These are phyloP conservation scores for Pocillopora verrucosa DNA, from an alignment of 64 coral and sea anemone species.

Conservation along the genomic window DNA sequence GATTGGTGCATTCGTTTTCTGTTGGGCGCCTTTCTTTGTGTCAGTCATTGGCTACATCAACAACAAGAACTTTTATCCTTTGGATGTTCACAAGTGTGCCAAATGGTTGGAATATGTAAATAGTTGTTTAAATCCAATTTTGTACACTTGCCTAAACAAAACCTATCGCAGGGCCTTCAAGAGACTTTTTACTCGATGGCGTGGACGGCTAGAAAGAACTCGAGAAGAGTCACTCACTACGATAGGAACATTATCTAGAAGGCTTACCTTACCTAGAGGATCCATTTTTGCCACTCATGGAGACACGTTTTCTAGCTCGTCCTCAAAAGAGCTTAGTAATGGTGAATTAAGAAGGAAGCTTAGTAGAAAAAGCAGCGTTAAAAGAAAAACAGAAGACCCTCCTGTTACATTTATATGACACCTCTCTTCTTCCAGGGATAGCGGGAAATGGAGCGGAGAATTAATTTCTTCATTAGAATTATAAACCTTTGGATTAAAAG, in stretches of 20 bases:
- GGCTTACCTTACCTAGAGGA: conserved; percentile 23
- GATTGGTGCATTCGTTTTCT: conserved; percentile 81
- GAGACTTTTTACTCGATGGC: conserved; percentile 77
- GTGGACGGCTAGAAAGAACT: conserved; percentile 31
- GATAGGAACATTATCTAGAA: conserved; percentile 18
- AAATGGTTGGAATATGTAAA: conserved; percentile 93
- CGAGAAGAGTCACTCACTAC: conserved; percentile 24
- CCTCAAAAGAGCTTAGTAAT: conserved; percentile 5
- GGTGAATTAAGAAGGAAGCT: conserved; percentile 11
- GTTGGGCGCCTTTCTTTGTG: conserved; percentile 89
- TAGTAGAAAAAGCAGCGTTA: conserved; percentile 1
- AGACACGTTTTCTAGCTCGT: conserved; percentile 3
- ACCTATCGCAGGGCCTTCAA: conserved; percentile 78
- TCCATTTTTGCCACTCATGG: conserved; percentile 37
- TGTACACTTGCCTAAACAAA: conserved; percentile 87
- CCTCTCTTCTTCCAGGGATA: neutral
- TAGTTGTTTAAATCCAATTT: conserved; percentile 82
- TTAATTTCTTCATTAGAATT: too few species aligned
- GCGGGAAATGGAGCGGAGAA: too few species aligned
- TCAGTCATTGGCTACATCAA: conserved; percentile 67
- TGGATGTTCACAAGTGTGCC: conserved; percentile 22
- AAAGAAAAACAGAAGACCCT: neutral
- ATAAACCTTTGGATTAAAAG: too few species aligned
- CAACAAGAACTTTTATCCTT: conserved; percentile 10
- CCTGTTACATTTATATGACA: conserved; percentile 10